Percentiles rank a stretch among this genome's conserved stretches.
Evolutionary conservation across 2,888 invertebrate species (phyloP).

Genomic region (Yponomeuta sedellus): DNA sequence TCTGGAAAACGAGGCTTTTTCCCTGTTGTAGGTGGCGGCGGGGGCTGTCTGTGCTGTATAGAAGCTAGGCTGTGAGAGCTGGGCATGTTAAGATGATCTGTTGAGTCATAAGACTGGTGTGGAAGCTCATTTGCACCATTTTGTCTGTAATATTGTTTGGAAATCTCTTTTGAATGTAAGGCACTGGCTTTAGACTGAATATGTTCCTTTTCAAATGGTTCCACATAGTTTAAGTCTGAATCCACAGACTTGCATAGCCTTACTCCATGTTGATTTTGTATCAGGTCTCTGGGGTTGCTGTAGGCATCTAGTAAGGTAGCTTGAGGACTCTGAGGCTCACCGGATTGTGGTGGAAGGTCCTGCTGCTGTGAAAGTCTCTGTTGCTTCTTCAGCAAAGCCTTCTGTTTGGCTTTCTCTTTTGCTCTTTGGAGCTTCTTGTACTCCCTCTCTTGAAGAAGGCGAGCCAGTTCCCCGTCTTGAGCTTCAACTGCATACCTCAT

Average conservation of each 20-base stretch:
- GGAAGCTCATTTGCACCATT: not conserved
- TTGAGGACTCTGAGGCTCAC: slow-evolving; percentile 27
- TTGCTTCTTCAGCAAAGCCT: slow-evolving; percentile 65
- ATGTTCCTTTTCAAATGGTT: slow-evolving; percentile 68
- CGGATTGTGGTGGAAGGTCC: not conserved
- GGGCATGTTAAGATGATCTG: slow-evolving; percentile 20
- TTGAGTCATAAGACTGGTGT: slow-evolving; percentile 10
- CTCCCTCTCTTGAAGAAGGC: slow-evolving; percentile 63
- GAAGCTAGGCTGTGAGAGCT: slow-evolving; percentile 31
- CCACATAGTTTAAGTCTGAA: slow-evolving; percentile 67
- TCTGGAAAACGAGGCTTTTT: slow-evolving; percentile 71
- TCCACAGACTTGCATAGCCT: slow-evolving; percentile 67
- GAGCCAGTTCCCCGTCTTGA: slow-evolving; percentile 64
- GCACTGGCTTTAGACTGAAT: slow-evolving; percentile 69
- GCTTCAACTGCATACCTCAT: slow-evolving; percentile 70
- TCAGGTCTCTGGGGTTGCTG: slow-evolving; percentile 64
- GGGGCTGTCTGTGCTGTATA: slow-evolving; percentile 58
- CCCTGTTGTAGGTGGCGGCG: slow-evolving; percentile 52
- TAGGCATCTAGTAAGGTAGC: slow-evolving; percentile 65
- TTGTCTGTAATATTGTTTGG: slow-evolving; percentile 54
- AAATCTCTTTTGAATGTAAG: slow-evolving; percentile 57
- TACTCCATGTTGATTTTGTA: slow-evolving; percentile 49
- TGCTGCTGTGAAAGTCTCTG: slow-evolving; percentile 50
- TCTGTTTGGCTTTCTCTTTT: slow-evolving; percentile 66
- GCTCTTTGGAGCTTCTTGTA: slow-evolving; percentile 67